These are phyloP conservation scores for Amiota communis DNA, from an alignment of 2,888 invertebrate species.

Conservation along the genomic window DNA sequence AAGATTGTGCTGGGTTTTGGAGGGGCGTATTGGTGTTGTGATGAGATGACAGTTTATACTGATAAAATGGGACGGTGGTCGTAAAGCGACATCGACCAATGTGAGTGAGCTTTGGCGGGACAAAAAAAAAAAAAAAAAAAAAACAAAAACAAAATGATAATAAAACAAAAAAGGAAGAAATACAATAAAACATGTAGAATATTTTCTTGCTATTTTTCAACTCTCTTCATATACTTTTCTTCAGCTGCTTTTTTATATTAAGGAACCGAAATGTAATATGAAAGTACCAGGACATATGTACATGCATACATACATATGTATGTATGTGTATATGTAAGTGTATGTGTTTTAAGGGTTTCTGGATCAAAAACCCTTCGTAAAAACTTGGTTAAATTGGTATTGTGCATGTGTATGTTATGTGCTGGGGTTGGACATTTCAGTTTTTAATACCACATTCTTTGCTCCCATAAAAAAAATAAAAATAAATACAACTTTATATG, in stretches of 20 bases:
- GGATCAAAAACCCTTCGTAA: conserved; percentile 49
- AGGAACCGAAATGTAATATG: conserved; percentile 55
- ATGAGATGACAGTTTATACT: background rate
- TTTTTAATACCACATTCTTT: conserved; percentile 38
- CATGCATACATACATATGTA: conserved; percentile 14
- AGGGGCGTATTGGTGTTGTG: background rate
- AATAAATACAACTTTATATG: background rate
- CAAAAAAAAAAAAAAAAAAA: conserved; percentile 58
- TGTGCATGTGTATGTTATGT: conserved; percentile 25
- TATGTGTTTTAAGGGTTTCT: conserved; percentile 36
- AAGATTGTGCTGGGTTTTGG: too few species aligned
- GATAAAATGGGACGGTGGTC: background rate
- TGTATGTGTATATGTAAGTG: conserved; percentile 27
- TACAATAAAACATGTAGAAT: conserved; percentile 57
- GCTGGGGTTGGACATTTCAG: conserved; percentile 51
- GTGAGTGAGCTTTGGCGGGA: conserved; percentile 54
- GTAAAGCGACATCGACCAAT: background rate
- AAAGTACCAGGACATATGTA: background rate
- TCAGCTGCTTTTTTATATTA: conserved; percentile 46
- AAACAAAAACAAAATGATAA: background rate
- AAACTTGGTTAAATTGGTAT: conserved; percentile 43
- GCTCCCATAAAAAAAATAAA: conserved; percentile 28
- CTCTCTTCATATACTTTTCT: conserved; percentile 31
- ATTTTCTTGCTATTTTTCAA: conserved; percentile 59
- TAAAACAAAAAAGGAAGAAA: background rate